phyloP scores from a whole-genome alignment of 1,140 invertebrate genomes.

The Saccostrea glomerata region DNA sequence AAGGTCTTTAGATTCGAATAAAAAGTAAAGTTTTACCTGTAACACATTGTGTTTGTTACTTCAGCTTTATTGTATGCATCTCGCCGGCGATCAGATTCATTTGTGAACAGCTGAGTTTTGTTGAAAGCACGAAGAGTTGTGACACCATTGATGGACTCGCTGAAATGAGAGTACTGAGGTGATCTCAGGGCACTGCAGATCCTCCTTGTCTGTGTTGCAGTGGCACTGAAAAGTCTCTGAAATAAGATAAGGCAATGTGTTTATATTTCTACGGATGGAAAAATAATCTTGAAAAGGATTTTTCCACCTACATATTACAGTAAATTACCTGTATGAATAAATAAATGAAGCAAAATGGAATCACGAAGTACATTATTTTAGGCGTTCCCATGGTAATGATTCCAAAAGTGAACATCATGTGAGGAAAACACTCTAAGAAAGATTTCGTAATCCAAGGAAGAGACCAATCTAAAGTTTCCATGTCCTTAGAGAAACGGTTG shows the following conservation, averaged over 20 bases:
- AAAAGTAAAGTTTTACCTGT: not conserved
- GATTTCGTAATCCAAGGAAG: not conserved
- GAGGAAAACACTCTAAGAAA: not conserved
- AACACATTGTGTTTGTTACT: not conserved
- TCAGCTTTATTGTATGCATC: conserved; percentile 50
- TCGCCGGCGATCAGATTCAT: conserved; percentile 76
- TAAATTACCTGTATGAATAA: not conserved
- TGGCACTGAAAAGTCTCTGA: conserved; percentile 94
- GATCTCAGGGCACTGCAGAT: conserved; percentile 79
- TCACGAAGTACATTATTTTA: not conserved
- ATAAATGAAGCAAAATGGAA: not conserved
- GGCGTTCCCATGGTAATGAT: conserved; percentile 20
- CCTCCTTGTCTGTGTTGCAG: conserved; percentile 81
- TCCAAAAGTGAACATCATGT: not conserved
- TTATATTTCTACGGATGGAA: not conserved
- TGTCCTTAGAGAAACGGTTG: conserved; percentile 84
- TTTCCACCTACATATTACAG: too few relatives aligned
- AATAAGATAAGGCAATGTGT: not conserved
- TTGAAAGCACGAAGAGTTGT: conserved; percentile 81
- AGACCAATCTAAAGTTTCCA: conserved; percentile 71
- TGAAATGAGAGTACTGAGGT: conserved; percentile 81
- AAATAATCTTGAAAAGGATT: not conserved
- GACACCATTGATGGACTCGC: conserved; percentile 80
- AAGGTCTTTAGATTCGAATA: too few relatives aligned
- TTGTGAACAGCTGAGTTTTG: conserved; percentile 79